Base-by-base conservation (phyloP, 2,113 vertebrate genomes). In the Syngnathus scovelli region DNA sequence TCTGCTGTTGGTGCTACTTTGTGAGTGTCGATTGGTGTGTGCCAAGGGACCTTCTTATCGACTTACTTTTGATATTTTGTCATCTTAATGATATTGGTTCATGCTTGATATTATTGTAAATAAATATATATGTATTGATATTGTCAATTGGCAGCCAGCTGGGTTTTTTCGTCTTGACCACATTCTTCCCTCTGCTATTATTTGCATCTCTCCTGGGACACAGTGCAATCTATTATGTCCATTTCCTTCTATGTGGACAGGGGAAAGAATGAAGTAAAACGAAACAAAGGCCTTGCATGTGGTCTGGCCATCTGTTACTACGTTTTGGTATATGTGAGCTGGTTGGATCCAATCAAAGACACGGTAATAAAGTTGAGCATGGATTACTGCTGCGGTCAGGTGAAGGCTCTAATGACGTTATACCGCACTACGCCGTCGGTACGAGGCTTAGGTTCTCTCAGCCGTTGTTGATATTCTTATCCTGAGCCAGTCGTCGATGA, bases 1-100 rank as follows among this genome's bases (percentile, higher is more conserved):
- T 78, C 67, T 51, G 73, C 68, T 72, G 78, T 75, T 76, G 81
- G 74, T 74, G 78, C 58, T 77, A 72, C 67, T 64, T 52, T 68
- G 46, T 38, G 64, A 44, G 49, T 15, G 3, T 48, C 67, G 65
- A 68, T 63, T 5, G 7, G 23, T 49, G 52, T 52, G 63, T 67
- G 65, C 67, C 51, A 67, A 49, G 46, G 66, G 52, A 68, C 68
- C 37, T 36, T 66, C 46, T 44, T 43, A 68, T 56, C 10, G 3
- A 37, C 12, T n/a, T 5, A 41, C 12, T 66, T 19, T 41, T 27
- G 41, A 9, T 36, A 43, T 48, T 56, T 58, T 19, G 38, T 15
- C 52, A 9, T 15, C 67, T 54, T 49, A 38, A 65, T 73, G 0
- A 5, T 19, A 67, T 44, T 19, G 27, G 36, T 33, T 56, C 5